Conservation (phyloP, 2,113 vertebrate genomes). For the Leucoraja erinaceus region DNA sequence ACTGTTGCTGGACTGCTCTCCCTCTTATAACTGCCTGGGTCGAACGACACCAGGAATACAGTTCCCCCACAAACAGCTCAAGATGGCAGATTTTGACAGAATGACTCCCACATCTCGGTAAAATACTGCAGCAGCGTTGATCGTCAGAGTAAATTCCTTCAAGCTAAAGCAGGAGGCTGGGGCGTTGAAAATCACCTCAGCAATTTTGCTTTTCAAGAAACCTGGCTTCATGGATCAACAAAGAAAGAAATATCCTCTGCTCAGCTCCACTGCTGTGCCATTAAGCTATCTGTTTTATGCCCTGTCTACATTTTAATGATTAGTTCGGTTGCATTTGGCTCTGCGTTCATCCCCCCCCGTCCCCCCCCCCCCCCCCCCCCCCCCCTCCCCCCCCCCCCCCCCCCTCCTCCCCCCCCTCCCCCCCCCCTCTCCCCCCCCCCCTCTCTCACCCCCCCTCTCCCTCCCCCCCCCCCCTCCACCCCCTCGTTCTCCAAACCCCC, state of each 20-base stretch:
- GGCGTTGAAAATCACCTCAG: neutral
- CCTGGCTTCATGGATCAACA: neutral
- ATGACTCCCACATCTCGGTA: neutral
- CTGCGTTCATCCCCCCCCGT: neutral
- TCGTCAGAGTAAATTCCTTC: neutral
- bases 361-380: too few relatives aligned
- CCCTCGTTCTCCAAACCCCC: too few relatives aligned
- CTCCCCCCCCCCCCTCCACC: too few relatives aligned
- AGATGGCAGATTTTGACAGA: neutral
- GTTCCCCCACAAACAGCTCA: neutral
- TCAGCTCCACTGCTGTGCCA: neutral
- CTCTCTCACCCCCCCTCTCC: too few relatives aligned
- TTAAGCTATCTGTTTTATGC: neutral
- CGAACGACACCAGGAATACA: neutral
- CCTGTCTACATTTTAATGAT: conserved; percentile 18
- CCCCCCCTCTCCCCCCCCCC: too few relatives aligned
- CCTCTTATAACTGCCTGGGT: neutral
- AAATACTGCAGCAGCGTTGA: neutral
- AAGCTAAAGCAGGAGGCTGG: neutral
- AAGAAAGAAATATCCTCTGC: conserved; percentile 14
- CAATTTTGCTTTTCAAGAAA: neutral
- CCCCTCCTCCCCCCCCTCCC: too few relatives aligned
- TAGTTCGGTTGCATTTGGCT: conserved; percentile 14
- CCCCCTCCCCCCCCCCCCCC: too few relatives aligned
- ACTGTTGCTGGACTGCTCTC: neutral